Evolutionary conservation across 2,113 vertebrate genomes (phyloP), one percentile per base, ranked within the genome.

Genomic region (Coturnix japonica): DNA sequence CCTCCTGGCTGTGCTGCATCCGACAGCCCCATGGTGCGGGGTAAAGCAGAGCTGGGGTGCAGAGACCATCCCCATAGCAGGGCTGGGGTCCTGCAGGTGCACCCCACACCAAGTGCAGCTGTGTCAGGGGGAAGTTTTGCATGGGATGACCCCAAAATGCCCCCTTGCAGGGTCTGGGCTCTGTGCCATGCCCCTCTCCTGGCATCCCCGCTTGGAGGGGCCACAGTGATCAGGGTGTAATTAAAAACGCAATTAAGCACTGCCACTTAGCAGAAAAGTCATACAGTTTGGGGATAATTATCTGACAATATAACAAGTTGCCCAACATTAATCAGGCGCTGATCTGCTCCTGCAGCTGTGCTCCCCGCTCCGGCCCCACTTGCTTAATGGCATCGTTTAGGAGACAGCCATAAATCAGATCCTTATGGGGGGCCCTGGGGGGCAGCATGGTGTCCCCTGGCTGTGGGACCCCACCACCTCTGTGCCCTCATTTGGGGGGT

Each of bases 271-370:
- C 90, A 96, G 94, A 95, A 94, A 97, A 97, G 96, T 94, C 96
- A 83, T 95, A 94, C 96, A 97, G 96, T 96, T 97, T 95, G 96
- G 96, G 96, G 94, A 96, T 96, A 97, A 97, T 97, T 96, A 97
- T 96, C 96, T 96, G 96, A 97, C 96, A 96, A 96, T 97, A 95
- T 97, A 97, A 96, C 96, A 97, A 97, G 96, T 97, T 97, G 96
- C 93, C 95, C 95, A 88, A 95, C 95, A 95, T 97, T 96, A 96
- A 97, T 97, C 96, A 97, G 96, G 87, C 31, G 0, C 92, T 96
- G 96, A 95, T 96, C 94, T 93, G 90, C 95, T 96, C 89, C 39
- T 33, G 94, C 96, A 96, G 95, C 95, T 96, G 96, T 13, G 63
- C 82, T 71, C 83, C 69, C 47, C 9, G 9, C 77, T 91, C 91